Evolutionary conservation across 2,797 vertebrate genomes (phyloP).

Genomic region (Uromys caudimaculatus): DNA sequence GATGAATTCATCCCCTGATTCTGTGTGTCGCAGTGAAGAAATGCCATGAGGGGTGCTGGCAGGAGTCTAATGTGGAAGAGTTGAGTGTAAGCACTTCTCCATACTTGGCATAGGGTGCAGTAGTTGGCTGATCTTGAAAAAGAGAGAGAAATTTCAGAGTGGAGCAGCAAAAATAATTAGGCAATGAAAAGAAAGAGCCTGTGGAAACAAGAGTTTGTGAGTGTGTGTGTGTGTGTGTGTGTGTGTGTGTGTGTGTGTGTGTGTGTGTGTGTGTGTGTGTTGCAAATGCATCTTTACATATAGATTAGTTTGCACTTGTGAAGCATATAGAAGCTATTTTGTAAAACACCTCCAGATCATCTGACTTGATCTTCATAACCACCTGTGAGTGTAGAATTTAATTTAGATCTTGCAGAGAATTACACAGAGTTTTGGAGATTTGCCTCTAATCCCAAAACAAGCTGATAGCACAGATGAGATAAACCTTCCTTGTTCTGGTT

Average conservation of each 20-base stretch:
- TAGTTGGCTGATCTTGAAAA: constrained; percentile 44
- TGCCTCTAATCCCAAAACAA: constrained; percentile 12
- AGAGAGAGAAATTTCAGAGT: constrained; percentile 25
- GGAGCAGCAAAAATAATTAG: constrained; percentile 61
- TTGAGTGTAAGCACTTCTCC: background rate
- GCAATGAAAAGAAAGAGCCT: background rate
- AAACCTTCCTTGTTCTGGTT: background rate
- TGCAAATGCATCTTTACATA: background rate
- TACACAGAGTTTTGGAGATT: constrained; percentile 17
- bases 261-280: background rate
- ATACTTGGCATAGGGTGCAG: background rate
- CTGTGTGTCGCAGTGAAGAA: constrained; percentile 61
- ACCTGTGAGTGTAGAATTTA: background rate
- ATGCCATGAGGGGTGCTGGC: constrained; percentile 26
- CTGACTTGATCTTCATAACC: constrained; percentile 21
- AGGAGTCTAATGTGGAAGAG: constrained; percentile 32
- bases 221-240: background rate
- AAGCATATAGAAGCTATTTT: constrained; percentile 18
- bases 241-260: background rate
- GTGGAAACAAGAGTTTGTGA: background rate
- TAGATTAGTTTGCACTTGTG: background rate
- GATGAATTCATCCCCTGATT: constrained; percentile 47
- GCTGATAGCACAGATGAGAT: background rate
- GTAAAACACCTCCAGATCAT: constrained; percentile 46
- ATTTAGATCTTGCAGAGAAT: constrained; percentile 43